Evolutionary conservation across 2,888 invertebrate species (phyloP).

Genomic region (Campoletis raptor): DNA sequence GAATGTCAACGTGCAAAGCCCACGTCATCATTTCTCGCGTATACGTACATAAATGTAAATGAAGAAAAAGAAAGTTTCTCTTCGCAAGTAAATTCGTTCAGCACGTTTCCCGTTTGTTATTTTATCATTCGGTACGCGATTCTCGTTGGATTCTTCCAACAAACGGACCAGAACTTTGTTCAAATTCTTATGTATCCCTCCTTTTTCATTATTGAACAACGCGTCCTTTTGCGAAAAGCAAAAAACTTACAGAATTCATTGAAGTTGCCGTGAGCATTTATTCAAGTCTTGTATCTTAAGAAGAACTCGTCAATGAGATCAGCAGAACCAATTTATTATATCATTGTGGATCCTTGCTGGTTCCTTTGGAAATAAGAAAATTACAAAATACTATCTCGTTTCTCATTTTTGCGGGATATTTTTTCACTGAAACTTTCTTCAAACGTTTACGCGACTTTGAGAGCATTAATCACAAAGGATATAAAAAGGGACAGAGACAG

Average conservation of each 20-base stretch:
- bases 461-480: constrained; percentile 12
- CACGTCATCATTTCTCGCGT: constrained; percentile 38
- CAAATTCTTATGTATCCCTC: neutral
- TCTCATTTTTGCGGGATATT: neutral
- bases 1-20: constrained; percentile 41
- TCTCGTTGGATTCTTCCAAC: neutral
- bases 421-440: neutral
- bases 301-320: constrained; percentile 1
- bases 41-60: neutral
- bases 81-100: neutral
- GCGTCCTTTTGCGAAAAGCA: neutral
- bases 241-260: constrained; percentile 36
- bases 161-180: neutral
- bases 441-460: neutral
- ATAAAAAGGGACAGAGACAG: neutral
- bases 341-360: neutral
- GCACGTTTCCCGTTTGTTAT: constrained; percentile 4
- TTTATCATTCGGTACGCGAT: neutral
- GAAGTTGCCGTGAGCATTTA: constrained; percentile 38
- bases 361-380: neutral
- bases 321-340: constrained; percentile 18
- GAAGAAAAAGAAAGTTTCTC: neutral
- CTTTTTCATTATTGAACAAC: neutral
- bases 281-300: neutral
- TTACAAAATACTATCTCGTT: neutral